phyloP scores from a whole-genome alignment of 35 echinoderm and acorn worm species.

The Apostichopus californicus region DNA sequence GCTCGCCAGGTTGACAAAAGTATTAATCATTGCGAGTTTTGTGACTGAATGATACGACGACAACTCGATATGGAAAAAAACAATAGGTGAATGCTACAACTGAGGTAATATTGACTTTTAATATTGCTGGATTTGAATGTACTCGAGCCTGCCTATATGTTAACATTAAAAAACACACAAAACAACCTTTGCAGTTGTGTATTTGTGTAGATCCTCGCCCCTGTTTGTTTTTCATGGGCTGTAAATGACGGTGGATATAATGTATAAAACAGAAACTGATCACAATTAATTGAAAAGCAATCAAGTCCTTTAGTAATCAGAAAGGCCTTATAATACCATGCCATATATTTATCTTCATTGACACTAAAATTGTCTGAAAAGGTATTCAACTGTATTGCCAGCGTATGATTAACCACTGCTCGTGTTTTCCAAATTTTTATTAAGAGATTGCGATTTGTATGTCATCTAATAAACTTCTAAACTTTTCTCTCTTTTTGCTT shows the following conservation, averaged over 20 bases:
- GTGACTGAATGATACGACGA: conserved; percentile 3
- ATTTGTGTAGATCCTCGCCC: neutral
- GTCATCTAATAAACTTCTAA: too few relatives aligned
- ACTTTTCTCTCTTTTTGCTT: too few relatives aligned
- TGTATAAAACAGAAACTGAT: too few relatives aligned
- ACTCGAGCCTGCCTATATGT: neutral
- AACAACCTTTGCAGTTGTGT: neutral
- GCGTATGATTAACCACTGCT: too few relatives aligned
- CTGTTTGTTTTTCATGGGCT: neutral
- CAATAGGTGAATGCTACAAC: neutral
- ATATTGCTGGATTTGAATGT: neutral
- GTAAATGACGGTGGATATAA: neutral
- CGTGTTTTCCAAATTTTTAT: too few relatives aligned
- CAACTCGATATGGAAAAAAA: neutral
- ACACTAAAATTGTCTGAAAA: too few relatives aligned
- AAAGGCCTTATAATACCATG: too few relatives aligned
- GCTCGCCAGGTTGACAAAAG: neutral
- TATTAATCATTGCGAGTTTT: neutral
- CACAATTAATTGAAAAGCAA: too few relatives aligned
- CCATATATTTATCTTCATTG: too few relatives aligned
- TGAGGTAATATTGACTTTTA: conserved; percentile 2
- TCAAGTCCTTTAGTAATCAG: too few relatives aligned
- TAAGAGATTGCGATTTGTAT: too few relatives aligned
- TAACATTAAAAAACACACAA: neutral
- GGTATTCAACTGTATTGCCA: too few relatives aligned